Evolutionary conservation across 2,888 invertebrate genomes (phyloP).

Genomic region (Neria commutata): DNA sequence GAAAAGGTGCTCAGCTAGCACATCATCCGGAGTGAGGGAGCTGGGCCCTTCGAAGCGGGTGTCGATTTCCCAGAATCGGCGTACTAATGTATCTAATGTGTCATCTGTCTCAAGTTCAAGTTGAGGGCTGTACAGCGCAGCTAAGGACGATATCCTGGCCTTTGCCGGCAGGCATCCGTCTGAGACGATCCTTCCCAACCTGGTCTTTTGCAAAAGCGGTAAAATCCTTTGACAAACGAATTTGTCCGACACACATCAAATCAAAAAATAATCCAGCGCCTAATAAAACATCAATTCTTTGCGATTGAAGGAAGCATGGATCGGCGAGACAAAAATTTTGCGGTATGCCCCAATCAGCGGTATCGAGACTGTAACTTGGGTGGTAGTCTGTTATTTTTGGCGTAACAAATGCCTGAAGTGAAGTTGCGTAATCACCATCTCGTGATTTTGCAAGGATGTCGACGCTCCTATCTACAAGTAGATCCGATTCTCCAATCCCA

Average conservation of each 20-base stretch:
- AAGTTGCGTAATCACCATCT: background rate
- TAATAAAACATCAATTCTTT: conserved; percentile 2
- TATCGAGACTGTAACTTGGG: conserved; percentile 16
- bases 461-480: background rate
- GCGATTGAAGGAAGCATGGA: conserved; percentile 20
- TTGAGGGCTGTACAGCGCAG: background rate
- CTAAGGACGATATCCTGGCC: background rate
- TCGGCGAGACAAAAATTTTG: conserved; percentile 25
- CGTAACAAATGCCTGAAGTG: conserved; percentile 12
- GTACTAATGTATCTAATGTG: conserved; percentile 8
- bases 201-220: conserved; percentile 23
- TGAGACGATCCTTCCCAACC: conserved; percentile 23
- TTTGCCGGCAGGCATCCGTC: conserved; percentile 10
- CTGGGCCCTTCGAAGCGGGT: background rate
- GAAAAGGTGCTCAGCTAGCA: conserved; percentile 27
- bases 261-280: conserved; percentile 14
- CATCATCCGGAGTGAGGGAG: conserved; percentile 8
- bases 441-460: background rate
- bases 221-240: conserved; percentile 14
- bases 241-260: conserved; percentile 16
- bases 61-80: conserved; percentile 12
- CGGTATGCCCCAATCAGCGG: conserved; percentile 25
- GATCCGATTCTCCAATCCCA: background rate
- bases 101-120: background rate
- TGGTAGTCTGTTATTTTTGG: conserved; percentile 19